These are phyloP conservation scores for Lonchura striata DNA, from an alignment of 2,113 vertebrate species.

Conservation along the genomic window DNA sequence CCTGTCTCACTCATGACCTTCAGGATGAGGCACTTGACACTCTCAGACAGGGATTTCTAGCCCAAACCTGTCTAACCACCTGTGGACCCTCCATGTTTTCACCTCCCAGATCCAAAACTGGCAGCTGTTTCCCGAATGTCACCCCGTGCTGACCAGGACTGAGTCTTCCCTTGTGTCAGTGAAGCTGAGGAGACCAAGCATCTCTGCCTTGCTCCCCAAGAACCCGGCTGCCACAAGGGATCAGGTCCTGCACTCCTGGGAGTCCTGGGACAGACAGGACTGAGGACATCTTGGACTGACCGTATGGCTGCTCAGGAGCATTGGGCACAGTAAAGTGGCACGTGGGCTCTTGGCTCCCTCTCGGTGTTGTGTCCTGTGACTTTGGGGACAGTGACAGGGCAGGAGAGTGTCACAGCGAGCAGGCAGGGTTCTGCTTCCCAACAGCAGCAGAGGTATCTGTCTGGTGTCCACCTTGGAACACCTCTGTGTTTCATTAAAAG, in stretches of 20 bases:
- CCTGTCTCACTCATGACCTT: neutral
- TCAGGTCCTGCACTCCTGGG: neutral
- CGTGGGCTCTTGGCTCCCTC: neutral
- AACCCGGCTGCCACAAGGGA: neutral
- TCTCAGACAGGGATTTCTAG: neutral
- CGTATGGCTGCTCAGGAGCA: neutral
- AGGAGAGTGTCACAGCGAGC: neutral
- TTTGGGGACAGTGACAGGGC: neutral
- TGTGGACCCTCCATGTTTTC: neutral
- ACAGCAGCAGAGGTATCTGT: neutral
- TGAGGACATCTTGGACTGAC: neutral
- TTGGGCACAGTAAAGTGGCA: neutral
- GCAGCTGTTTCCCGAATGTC: neutral
- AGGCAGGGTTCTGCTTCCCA: neutral
- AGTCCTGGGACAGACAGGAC: neutral
- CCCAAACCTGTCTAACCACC: neutral
- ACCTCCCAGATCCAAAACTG: neutral
- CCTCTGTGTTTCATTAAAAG: neutral
- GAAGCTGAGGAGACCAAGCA: neutral
- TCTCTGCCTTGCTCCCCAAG: neutral
- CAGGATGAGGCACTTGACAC: neutral
- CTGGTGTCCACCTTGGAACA: neutral
- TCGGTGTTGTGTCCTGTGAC: accelerated
- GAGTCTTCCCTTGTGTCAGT: neutral
- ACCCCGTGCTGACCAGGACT: neutral